phyloP scores from a whole-genome alignment of 2,888 invertebrate species.

The Metallyticus violacea region DNA sequence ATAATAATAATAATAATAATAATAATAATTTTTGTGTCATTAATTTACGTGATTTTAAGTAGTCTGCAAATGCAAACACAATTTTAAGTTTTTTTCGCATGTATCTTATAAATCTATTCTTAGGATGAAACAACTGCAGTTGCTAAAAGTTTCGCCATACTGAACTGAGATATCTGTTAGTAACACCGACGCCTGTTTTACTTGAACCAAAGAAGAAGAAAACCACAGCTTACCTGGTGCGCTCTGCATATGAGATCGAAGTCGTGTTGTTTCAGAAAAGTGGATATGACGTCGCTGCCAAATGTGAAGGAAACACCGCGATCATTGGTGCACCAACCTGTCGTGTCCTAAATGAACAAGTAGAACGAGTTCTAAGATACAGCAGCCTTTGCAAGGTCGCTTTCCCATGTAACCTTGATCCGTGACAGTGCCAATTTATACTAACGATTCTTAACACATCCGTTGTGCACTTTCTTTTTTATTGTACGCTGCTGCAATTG shows the following conservation, averaged over 20 bases:
- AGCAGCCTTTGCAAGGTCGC: background rate
- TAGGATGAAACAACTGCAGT: no score
- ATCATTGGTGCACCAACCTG: background rate
- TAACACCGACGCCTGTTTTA: no score
- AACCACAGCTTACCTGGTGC: background rate
- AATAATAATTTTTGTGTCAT: no score
- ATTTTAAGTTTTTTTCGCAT: no score
- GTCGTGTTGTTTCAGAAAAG: background rate
- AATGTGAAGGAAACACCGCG: conserved; percentile 1
- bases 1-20: no score
- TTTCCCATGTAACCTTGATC: background rate
- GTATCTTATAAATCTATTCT: no score
- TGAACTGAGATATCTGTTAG: no score
- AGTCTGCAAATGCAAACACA: no score
- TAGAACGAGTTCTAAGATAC: background rate
- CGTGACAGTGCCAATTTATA: background rate
- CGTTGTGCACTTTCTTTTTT: background rate
- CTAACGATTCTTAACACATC: background rate
- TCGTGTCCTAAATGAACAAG: background rate
- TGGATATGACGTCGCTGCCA: background rate
- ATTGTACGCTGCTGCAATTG: background rate
- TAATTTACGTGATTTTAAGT: no score
- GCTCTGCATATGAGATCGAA: conserved; percentile 11
- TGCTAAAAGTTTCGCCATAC: no score
- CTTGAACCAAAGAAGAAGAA: no score